Evolutionary conservation across 2,113 vertebrate species (phyloP), one percentile per base, ranked within the genome.

Genomic region (Nettapus auritus): DNA sequence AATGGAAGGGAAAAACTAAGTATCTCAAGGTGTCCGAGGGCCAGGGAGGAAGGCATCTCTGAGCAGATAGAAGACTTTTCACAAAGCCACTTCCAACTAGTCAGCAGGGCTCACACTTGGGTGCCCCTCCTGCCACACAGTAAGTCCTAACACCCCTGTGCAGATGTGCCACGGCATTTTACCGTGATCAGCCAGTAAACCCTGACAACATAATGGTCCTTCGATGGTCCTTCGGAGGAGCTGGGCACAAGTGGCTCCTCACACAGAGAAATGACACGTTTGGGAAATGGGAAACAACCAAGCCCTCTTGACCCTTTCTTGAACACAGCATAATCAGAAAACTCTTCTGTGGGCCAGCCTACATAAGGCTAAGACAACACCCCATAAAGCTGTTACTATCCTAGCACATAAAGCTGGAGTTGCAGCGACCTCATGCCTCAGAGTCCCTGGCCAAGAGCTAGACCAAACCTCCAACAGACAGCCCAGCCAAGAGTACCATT

Each of bases 101-200:
- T 57, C 77, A 62, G 48, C 53, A 79, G 20, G 36, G 38, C 59
- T 92, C 44, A 23, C 15, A 9, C 36, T 44, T 7, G 20, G 9
- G 44, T 31, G 33, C 25, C 70, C 40, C 13, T 8, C 4, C 16
- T 57, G 19, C 26, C 64, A n/a, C 18, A 15, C 1, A 17, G 67
- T 16, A 2, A 11, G 34, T 52, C 64, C 44, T 0, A 0, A 20
- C 25, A 71, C 63, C 0, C 1, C 55, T 26, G 2, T 3, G 16
- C 38, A 59, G 74, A 55, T 6, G 6, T 2, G 1, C n/a, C 48
- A 23, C 55, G 28, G 21, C 31, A 0, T 3, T 23, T 44, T 4
- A 22, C 31, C 3, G 0, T 0, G 7, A 34, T 11, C 79, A 55
- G 48, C 25, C 13, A 3, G 26, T 13, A n/a, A 38, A 9, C 50